A percentile compares a stretch with the other conserved stretches of the same genome.
phyloP scores from a whole-genome alignment of 2,888 invertebrate species.

The Plebejus argus region DNA sequence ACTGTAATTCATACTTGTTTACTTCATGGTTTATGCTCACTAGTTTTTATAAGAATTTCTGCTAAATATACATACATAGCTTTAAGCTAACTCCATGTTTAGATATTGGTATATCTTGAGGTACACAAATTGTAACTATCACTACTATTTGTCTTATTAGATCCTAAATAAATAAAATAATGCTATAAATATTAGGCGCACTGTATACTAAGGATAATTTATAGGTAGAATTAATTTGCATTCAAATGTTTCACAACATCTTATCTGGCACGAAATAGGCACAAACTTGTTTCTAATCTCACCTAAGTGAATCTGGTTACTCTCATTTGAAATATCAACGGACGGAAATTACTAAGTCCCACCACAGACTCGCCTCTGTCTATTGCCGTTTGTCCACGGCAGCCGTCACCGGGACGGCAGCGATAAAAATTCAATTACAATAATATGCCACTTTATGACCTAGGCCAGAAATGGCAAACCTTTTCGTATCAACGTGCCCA shows the following conservation, averaged over 20 bases:
- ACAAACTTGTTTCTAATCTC: constrained; percentile 1
- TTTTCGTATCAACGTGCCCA: too few relatives aligned
- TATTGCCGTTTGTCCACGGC: too few relatives aligned
- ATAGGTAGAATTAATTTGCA: neutral
- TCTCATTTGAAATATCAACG: neutral
- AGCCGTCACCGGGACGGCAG: too few relatives aligned
- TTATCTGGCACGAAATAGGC: neutral
- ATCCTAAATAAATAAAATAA: too few relatives aligned
- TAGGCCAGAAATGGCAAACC: too few relatives aligned
- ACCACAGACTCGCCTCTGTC: neutral
- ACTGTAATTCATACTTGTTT: neutral
- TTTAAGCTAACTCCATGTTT: too few relatives aligned
- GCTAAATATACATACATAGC: too few relatives aligned
- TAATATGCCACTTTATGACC: too few relatives aligned
- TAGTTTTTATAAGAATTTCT: neutral
- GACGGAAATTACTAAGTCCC: neutral
- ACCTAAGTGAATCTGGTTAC: neutral
- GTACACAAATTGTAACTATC: too few relatives aligned
- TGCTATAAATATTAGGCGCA: neutral
- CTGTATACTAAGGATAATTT: neutral
- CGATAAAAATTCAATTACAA: too few relatives aligned
- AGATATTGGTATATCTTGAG: too few relatives aligned
- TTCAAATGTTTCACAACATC: constrained; percentile 1
- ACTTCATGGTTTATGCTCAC: neutral
- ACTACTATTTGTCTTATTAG: too few relatives aligned